Base-by-base conservation (phyloP, 2,113 vertebrate genomes). In the pig (Sus scrofa) region DNA sequence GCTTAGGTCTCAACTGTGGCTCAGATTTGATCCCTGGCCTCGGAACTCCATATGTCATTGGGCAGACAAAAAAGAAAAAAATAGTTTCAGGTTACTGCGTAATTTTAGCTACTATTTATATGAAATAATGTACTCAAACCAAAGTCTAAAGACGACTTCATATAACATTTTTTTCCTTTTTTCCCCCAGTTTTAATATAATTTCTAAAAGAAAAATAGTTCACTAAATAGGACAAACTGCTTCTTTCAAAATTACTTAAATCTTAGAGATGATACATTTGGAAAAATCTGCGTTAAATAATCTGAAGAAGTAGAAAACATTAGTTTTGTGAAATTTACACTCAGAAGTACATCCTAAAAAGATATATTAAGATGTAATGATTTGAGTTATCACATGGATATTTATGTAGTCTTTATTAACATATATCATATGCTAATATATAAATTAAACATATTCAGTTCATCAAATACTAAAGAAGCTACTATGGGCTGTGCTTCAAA, bases 101-200 rank as follows among this genome's bases (percentile, higher is more conserved):
- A 78, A 82, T 77, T 95, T 87, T 65, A 96, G 13, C 60, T 44
- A 30, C 19, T 92, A 14, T 70, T 79, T 85, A 71, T 14, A 87
- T 26, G 32, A 88, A 95, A 56, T 79, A 83, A 94, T 37, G 6
- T 90, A 88, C 52, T 90, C 30, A 91, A 95, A 70, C 32, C n/a
- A 68, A 88, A 89, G 78, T 60, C 65, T 87, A 89, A 92, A 73
- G 10, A 93, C 54, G 12, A 96, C 3, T 89, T 86, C 18, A 90
- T 62, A 60, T 54, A 71, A 87, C 24, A 54, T 62, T 87, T 60
- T 60, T 30, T 24, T 4, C 24, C 8, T 24, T 26, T 73, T n/a
- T 2, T 1, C 19, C 6, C 9, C 9, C 19, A 88, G 9, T 58
- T 87, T 94, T 71, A 87, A 88, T 50, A 39, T 60, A 78, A 93